These are phyloP conservation scores for Noctua fimbriata DNA, from an alignment of 2,888 invertebrate species.

Conservation along the genomic window DNA sequence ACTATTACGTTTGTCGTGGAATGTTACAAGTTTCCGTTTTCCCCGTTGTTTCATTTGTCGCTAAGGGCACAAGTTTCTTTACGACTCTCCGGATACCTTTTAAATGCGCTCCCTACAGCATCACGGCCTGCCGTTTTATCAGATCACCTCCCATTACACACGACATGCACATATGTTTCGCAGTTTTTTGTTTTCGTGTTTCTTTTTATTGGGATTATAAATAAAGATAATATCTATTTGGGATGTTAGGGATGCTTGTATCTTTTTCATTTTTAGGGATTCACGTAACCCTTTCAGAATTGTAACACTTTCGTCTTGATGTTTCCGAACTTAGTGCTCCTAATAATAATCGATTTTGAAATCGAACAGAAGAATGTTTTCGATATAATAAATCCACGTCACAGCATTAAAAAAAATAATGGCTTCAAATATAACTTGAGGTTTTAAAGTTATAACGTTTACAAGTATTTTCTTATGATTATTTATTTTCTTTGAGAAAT, in stretches of 20 bases:
- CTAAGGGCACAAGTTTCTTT: conserved; percentile 71
- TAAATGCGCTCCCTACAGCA: conserved; percentile 69
- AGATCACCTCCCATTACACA: conserved; percentile 71
- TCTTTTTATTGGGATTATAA: conserved; percentile 66
- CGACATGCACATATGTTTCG: conserved; percentile 67
- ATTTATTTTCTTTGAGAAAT: not conserved
- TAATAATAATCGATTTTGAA: not conserved
- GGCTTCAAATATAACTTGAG: too few relatives aligned
- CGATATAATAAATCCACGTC: not conserved
- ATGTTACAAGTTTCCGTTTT: conserved; percentile 65
- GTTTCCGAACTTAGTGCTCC: not conserved
- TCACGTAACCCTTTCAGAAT: not conserved
- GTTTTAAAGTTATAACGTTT: not conserved
- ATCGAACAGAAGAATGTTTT: not conserved
- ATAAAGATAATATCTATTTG: conserved; percentile 57
- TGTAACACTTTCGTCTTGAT: not conserved
- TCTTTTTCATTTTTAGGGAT: conserved; percentile 13
- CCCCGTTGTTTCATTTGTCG: conserved; percentile 69
- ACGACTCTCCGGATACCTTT: conserved; percentile 72
- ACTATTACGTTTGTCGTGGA: conserved; percentile 60
- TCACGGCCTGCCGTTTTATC: conserved; percentile 70
- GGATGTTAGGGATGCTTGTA: conserved; percentile 16
- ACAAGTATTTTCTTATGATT: not conserved
- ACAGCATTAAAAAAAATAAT: not conserved
- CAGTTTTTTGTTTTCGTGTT: conserved; percentile 61